Base-by-base conservation (phyloP, 2,888 invertebrate genomes). In the Invenusta paracnida region DNA sequence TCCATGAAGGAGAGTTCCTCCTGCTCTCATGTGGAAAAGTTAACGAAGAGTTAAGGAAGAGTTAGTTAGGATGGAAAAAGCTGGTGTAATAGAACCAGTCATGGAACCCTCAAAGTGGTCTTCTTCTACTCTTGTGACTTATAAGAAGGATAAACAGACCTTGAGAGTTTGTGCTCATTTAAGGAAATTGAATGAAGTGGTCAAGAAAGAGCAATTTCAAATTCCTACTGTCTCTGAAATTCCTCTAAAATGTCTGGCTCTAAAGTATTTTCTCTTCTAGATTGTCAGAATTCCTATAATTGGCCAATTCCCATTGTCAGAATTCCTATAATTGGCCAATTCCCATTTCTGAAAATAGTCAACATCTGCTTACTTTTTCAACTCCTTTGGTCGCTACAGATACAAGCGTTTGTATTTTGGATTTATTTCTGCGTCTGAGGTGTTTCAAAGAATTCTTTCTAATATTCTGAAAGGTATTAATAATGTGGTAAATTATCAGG, bases 21-120 rank as follows among this genome's bases (percentile, higher is more conserved):
- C 29, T 67, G 29, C 85, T 29, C 73, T 82, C 81, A 27, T 67
- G 23, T 13, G 23, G 5, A n/a, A n/a, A n/a, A n/a, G n/a, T n/a
- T n/a, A n/a, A n/a, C n/a, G n/a, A n/a, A 5, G 1, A 11, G 17
- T 85, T 82, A 30, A 85, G 67, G 28, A 85, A 66, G 84, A 84
- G 85, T n/a, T 85, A 0, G 29, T 25, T 30, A 86, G 83, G 30
- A 86, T 86, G 84, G 67, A 48, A 67, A 30, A 81, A 27, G 67
- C 83, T 1, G 30, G 29, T 28, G 73, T 86, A 11, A 86, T 86
- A 30, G 73, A 29, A 81, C 31, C 73, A 29, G 86, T 86, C 17
- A 85, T 28, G 17, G 85, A 86, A 66, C 86, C 86, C 25, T 84
- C 85, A 27, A 85, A 86, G 29, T 85, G 86, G 85, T 73, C 73